Conservation (phyloP, 2,797 vertebrate species). For the Hippocampus kuda region DNA sequence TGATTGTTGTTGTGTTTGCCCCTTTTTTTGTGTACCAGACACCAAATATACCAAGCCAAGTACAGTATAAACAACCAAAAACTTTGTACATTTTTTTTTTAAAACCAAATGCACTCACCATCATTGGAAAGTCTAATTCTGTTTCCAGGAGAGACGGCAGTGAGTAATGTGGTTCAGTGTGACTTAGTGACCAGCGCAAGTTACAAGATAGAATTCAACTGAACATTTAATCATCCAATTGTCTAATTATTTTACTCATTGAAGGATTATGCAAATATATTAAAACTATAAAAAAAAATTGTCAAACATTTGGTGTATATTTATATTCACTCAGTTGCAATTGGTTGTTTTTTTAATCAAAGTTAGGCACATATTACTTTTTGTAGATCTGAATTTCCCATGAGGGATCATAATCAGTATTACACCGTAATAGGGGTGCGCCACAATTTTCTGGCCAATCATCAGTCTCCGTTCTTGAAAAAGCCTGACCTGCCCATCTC, state of each 20-base stretch:
- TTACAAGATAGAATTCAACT: neutral
- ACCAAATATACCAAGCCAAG: neutral
- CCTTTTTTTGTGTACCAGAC: neutral
- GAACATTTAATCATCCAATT: no score
- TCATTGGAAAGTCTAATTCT: neutral
- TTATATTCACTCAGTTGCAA: no score
- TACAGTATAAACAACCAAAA: neutral
- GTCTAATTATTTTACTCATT: no score
- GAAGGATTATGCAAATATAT: no score
- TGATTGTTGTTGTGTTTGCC: neutral
- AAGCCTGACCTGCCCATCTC: no score
- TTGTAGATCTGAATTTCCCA: neutral
- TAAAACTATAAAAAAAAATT: no score
- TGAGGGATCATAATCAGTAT: neutral
- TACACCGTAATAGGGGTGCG: neutral
- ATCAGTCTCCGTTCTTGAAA: no score
- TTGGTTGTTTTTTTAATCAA: no score
- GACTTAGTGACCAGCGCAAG: neutral
- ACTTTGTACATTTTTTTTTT: no score
- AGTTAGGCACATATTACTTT: neutral
- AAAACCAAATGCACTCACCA: neutral
- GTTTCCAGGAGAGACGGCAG: neutral
- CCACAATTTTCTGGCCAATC: no score
- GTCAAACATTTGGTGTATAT: no score
- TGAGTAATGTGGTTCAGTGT: neutral